Evolutionary conservation across 2,888 invertebrate species (phyloP).

Genomic region (Troides aeacus): DNA sequence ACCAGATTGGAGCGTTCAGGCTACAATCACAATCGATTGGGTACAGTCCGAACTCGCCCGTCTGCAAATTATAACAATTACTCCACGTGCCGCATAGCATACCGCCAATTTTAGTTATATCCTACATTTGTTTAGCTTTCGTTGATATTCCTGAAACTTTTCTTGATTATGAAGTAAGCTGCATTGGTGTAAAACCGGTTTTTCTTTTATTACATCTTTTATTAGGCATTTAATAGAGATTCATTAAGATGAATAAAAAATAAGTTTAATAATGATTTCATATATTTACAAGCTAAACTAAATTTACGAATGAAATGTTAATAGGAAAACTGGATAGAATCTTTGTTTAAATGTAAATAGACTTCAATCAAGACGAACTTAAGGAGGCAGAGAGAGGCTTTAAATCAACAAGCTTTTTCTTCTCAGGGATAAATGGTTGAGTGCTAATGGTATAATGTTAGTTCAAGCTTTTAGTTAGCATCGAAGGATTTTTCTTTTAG

Average conservation of each 20-base stretch:
- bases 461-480: conserved; percentile 47
- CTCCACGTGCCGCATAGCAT: conserved; percentile 38
- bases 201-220: not conserved
- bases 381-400: conserved; percentile 35
- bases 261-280: no score
- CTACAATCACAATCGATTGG: conserved; percentile 69
- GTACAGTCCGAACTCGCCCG: conserved; percentile 48
- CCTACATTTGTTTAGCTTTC: not conserved
- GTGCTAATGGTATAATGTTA: conserved; percentile 65
- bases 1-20: conserved; percentile 51
- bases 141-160: not conserved
- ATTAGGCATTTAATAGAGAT: no score
- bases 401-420: conserved; percentile 63
- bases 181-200: not conserved
- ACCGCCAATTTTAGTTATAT: conserved; percentile 29
- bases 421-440: conserved; percentile 49
- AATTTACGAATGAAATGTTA: not conserved
- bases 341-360: not conserved
- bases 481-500: conserved; percentile 32
- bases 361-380: conserved; percentile 6
- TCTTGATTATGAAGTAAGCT: not conserved
- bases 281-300: not conserved
- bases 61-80: conserved; percentile 67
- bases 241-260: no score
- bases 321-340: not conserved